These are phyloP conservation scores for Triplophysa siluroides DNA, from an alignment of 2,113 vertebrate genomes.

Conservation along the genomic window DNA sequence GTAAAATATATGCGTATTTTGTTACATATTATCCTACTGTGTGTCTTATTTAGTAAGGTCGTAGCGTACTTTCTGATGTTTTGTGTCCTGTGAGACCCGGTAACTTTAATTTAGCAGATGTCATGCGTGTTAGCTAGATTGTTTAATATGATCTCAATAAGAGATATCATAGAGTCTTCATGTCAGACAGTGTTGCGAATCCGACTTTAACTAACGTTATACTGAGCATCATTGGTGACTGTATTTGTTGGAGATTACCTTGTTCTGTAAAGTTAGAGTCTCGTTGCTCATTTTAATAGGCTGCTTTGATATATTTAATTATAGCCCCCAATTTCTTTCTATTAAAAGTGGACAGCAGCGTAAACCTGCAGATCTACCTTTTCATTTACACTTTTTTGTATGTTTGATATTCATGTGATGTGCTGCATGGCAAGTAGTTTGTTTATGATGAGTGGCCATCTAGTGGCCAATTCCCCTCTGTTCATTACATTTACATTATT, in stretches of 20 bases:
- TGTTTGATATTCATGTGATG: background rate
- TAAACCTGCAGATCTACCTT: no score
- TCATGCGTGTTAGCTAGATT: background rate
- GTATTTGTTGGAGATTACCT: no score
- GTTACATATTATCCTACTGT: background rate
- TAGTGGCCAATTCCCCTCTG: background rate
- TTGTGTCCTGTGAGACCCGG: background rate
- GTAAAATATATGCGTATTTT: background rate
- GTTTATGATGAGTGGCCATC: background rate
- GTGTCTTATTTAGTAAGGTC: background rate
- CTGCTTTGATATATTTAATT: no score
- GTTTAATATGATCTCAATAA: background rate
- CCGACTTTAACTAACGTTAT: no score
- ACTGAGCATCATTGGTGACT: no score
- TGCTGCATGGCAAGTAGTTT: background rate
- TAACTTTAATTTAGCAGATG: background rate
- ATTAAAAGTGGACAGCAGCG: no score
- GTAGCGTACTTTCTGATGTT: background rate
- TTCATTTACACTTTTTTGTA: background rate
- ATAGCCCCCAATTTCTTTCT: no score
- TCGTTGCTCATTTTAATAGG: no score
- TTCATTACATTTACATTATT: no score
- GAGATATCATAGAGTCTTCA: no score
- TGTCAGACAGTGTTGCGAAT: no score
- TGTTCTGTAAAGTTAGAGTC: no score